Evolutionary conservation across 1,140 invertebrate genomes (phyloP).

Genomic region (Lasioglossum albipes): DNA sequence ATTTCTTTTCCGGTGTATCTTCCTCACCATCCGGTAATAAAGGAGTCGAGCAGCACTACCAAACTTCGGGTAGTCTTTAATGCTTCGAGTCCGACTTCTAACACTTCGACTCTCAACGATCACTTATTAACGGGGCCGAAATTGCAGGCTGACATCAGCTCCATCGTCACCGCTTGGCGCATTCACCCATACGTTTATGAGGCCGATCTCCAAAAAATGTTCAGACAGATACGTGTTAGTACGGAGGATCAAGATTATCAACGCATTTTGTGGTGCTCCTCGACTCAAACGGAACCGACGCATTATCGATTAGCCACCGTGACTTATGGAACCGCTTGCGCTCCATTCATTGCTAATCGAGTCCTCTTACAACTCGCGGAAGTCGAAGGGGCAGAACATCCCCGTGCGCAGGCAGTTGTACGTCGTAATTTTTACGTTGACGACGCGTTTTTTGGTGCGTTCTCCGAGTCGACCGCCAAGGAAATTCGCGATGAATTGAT

Average conservation of each 20-base stretch:
- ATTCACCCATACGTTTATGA: conserved; percentile 56
- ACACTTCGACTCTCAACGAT: background rate
- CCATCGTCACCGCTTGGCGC: conserved; percentile 57
- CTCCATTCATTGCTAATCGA: background rate
- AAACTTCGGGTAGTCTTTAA: background rate
- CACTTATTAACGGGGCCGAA: background rate
- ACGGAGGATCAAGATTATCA: background rate
- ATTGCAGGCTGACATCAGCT: background rate
- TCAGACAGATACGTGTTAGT: background rate
- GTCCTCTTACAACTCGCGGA: no score
- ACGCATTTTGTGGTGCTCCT: background rate
- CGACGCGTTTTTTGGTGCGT: no score
- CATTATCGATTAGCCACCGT: background rate
- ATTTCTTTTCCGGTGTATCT: background rate
- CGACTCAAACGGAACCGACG: no score
- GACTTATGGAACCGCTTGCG: background rate
- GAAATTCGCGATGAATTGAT: no score
- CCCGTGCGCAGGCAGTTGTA: no score
- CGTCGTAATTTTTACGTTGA: no score
- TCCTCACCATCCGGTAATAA: background rate
- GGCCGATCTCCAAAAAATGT: background rate
- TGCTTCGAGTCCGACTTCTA: background rate
- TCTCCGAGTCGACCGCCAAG: no score
- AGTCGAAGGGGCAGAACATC: no score
- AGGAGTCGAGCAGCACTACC: background rate